Evolutionary conservation across 2,113 vertebrate genomes (phyloP).

Genomic region (Laticauda laticaudata): DNA sequence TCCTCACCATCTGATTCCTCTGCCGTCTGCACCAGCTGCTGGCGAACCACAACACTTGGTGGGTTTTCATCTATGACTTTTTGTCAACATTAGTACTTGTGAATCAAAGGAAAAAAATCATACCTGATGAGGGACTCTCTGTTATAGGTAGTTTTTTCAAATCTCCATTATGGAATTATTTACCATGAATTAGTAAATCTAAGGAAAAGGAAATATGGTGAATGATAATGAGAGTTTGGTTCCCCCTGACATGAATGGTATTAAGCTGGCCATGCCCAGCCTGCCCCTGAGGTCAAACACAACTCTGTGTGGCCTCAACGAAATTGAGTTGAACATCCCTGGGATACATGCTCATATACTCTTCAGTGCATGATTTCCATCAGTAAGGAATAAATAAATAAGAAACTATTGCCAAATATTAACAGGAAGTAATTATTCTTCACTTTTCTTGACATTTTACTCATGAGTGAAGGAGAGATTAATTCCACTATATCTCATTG

Average conservation of each 20-base stretch:
- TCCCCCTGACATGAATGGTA: too few species aligned
- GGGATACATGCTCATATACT: background rate
- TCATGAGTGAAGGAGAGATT: slow-evolving; percentile 12
- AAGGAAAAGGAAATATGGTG: background rate
- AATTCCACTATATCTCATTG: slow-evolving; percentile 37
- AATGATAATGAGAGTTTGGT: background rate
- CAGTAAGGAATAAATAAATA: background rate
- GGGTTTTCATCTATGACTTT: background rate
- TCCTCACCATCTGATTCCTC: too few species aligned
- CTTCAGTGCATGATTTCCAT: background rate
- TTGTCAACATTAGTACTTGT: too few species aligned
- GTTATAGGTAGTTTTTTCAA: background rate
- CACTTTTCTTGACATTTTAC: background rate
- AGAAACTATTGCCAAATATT: background rate
- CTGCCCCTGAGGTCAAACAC: too few species aligned
- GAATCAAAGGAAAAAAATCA: background rate
- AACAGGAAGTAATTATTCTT: slow-evolving; percentile 28
- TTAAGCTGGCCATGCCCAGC: too few species aligned
- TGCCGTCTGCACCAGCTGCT: too few species aligned
- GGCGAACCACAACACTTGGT: background rate
- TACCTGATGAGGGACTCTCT: background rate
- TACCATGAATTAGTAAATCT: background rate
- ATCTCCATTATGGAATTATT: background rate
- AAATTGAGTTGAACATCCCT: too few species aligned
- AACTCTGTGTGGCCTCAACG: too few species aligned